Evolutionary conservation across 1,140 invertebrate species (phyloP).

Genomic region (Pachyrhynchus sulphureomaculatus): DNA sequence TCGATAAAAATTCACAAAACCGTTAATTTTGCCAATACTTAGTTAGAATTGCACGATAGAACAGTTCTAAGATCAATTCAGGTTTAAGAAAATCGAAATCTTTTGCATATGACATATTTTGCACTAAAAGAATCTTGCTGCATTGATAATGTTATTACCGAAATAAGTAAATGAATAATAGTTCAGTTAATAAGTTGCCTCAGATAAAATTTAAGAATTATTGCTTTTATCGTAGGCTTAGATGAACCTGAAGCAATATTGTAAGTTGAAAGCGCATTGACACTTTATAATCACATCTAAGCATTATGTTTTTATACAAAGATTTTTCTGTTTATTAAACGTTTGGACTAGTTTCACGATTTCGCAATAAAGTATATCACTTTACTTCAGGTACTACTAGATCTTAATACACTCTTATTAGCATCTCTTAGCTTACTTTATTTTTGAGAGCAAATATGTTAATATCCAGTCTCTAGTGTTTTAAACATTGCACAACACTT

Average conservation of each 20-base stretch:
- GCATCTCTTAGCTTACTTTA: neutral
- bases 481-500: neutral
- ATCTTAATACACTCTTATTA: constrained; percentile 37
- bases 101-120: no score
- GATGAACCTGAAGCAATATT: neutral
- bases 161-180: no score
- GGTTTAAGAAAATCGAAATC: no score
- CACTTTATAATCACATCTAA: constrained; percentile 12
- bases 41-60: no score
- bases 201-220: no score
- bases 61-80: no score
- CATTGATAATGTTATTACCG: no score
- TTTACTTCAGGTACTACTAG: constrained; percentile 41
- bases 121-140: no score
- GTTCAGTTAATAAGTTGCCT: no score
- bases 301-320: constrained; percentile 11
- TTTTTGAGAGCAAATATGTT: constrained; percentile 21
- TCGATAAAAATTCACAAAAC: no score
- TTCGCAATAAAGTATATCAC: constrained; percentile 36
- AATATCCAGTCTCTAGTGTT: neutral
- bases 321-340: constrained; percentile 33
- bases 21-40: no score
- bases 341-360: constrained; percentile 38
- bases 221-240: neutral
- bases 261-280: constrained; percentile 9